These are phyloP conservation scores for Terrapene triunguis DNA, from an alignment of 2,113 vertebrate genomes.

Conservation along the genomic window DNA sequence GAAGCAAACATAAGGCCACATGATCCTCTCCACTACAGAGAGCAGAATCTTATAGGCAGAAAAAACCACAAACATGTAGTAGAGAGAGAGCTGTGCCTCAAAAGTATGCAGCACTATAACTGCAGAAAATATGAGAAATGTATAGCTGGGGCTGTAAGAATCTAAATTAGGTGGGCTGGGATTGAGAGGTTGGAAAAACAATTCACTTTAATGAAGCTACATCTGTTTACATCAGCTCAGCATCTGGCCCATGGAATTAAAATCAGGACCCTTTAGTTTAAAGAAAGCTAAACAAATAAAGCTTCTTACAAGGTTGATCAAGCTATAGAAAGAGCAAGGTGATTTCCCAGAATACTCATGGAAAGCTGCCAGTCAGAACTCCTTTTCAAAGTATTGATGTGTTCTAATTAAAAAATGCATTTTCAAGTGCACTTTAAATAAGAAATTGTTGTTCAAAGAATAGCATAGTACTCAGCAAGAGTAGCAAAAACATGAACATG, in stretches of 20 bases:
- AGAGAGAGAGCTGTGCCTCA: neutral
- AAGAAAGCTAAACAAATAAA: neutral
- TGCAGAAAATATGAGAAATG: neutral
- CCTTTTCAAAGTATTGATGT: neutral
- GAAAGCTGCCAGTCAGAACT: neutral
- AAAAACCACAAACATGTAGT: neutral
- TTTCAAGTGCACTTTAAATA: neutral
- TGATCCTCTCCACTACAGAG: neutral
- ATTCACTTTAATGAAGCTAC: neutral
- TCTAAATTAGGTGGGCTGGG: neutral
- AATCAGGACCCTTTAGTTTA: too few species aligned
- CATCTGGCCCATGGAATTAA: neutral
- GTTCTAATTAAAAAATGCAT: neutral
- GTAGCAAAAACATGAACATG: neutral
- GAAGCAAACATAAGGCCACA: neutral
- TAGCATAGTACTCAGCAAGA: neutral
- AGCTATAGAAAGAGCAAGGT: neutral
- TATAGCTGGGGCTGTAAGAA: neutral
- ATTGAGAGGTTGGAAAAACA: neutral
- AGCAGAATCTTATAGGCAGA: too few species aligned
- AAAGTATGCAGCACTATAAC: neutral
- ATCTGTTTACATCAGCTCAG: neutral
- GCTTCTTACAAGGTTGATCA: neutral
- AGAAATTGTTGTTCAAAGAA: neutral
- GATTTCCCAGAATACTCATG: neutral